Percentiles rank a stretch among this genome's conserved stretches.
phyloP scores from a whole-genome alignment of 2,113 vertebrate genomes.

The Neoarius graeffei region DNA sequence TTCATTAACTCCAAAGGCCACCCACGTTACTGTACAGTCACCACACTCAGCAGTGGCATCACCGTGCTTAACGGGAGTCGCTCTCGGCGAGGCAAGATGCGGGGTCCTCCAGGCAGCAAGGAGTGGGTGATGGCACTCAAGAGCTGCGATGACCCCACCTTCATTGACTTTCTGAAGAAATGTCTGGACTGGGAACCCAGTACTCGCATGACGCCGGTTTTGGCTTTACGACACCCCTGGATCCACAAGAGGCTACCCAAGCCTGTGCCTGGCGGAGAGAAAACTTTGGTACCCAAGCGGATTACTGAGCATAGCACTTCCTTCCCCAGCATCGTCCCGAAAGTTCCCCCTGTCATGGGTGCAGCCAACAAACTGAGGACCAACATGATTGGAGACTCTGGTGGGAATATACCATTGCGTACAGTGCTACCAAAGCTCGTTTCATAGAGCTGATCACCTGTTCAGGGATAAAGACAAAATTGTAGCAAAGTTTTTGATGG shows the following conservation, averaged over 20 bases:
- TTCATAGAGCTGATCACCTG: constrained; percentile 76
- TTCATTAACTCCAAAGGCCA: constrained; percentile 97
- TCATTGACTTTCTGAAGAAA: constrained; percentile 93
- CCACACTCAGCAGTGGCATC: constrained; percentile 83
- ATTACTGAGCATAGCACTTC: constrained; percentile 80
- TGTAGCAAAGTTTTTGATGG: constrained; percentile 23
- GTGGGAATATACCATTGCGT: constrained; percentile 83
- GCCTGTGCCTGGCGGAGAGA: constrained; percentile 74
- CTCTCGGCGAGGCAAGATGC: constrained; percentile 88
- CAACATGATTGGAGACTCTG: constrained; percentile 82
- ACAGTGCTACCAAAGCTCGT: constrained; percentile 94
- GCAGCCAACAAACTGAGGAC: constrained; percentile 87
- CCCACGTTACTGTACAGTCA: constrained; percentile 90
- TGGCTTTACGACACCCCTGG: constrained; percentile 93
- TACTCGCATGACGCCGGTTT: constrained; percentile 85
- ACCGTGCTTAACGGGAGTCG: constrained; percentile 84
- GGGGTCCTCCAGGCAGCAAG: constrained; percentile 89
- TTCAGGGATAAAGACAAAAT: constrained; percentile 65
- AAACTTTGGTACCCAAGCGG: constrained; percentile 75
- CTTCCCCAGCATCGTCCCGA: constrained; percentile 86
- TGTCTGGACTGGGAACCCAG: constrained; percentile 96
- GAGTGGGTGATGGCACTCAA: constrained; percentile 90
- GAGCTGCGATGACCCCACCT: constrained; percentile 89
- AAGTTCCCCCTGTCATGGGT: constrained; percentile 77
- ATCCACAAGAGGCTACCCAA: constrained; percentile 85